Evolutionary conservation across 2,797 vertebrate genomes (phyloP).

Genomic region (Chloroceryle amazona): DNA sequence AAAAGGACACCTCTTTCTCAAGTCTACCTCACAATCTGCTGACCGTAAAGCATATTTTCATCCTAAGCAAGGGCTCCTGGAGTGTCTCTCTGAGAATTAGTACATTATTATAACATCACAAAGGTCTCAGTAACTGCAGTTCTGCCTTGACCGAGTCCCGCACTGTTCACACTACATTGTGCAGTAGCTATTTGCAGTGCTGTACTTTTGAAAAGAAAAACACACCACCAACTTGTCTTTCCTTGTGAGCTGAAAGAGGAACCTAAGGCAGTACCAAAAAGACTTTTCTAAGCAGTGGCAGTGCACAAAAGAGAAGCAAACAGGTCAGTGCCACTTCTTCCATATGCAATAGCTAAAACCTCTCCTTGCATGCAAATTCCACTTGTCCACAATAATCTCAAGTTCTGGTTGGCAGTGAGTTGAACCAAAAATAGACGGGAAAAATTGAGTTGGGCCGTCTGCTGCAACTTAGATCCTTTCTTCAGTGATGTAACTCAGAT

Average conservation of each 20-base stretch:
- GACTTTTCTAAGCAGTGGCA: background rate
- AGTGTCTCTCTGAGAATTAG: background rate
- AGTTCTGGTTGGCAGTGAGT: background rate
- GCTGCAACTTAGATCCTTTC: background rate
- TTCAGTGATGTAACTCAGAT: background rate
- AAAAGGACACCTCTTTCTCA: background rate
- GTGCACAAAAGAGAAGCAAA: background rate
- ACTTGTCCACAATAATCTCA: background rate
- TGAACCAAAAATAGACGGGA: background rate
- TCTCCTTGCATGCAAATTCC: background rate
- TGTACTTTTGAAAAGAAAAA: background rate
- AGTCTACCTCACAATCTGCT: background rate
- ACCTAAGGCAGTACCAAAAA: background rate
- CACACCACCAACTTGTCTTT: background rate
- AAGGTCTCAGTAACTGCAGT: background rate
- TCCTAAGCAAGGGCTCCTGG: background rate
- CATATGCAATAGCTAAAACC: background rate
- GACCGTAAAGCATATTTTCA: background rate
- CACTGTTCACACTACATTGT: background rate
- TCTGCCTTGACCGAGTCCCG: background rate
- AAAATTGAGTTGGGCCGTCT: background rate
- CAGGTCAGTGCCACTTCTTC: background rate
- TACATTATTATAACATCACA: background rate
- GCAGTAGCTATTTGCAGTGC: background rate
- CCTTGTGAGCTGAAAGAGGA: background rate